These are phyloP conservation scores for Microplitis manilae DNA, from an alignment of 2,888 invertebrate species.

Conservation along the genomic window DNA sequence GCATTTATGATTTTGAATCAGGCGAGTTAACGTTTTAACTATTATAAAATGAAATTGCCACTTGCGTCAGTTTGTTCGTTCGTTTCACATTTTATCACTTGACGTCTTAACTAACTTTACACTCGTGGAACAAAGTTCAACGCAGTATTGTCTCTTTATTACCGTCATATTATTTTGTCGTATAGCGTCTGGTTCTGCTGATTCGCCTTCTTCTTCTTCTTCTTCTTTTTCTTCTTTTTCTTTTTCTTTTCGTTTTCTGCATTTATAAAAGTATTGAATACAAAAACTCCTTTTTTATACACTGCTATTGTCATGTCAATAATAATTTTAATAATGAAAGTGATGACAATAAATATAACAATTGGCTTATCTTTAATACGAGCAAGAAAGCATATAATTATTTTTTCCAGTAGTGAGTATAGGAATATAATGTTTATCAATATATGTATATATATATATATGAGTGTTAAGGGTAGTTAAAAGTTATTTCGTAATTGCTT, in stretches of 20 bases:
- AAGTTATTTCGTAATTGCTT: slow-evolving; percentile 71
- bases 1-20: slow-evolving; percentile 13
- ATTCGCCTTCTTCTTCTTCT: slow-evolving; percentile 4
- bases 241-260: too few relatives aligned
- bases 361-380: not conserved
- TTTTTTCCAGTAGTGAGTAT: not conserved
- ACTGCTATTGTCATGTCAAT: too few relatives aligned
- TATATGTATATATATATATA: not conserved
- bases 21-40: slow-evolving; percentile 30
- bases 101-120: slow-evolving; percentile 37
- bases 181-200: slow-evolving; percentile 19
- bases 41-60: slow-evolving; percentile 39
- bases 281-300: too few relatives aligned
- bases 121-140: slow-evolving; percentile 20
- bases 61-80: slow-evolving; percentile 21
- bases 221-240: too few relatives aligned
- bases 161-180: slow-evolving; percentile 26
- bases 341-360: not conserved
- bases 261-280: too few relatives aligned
- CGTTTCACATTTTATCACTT: slow-evolving; percentile 25
- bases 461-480: slow-evolving; percentile 61
- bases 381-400: not conserved
- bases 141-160: slow-evolving; percentile 34
- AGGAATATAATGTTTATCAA: not conserved
- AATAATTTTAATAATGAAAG: not conserved